Evolutionary conservation across 2,797 vertebrate species (phyloP).

Genomic region (Cercopithecus mitis): DNA sequence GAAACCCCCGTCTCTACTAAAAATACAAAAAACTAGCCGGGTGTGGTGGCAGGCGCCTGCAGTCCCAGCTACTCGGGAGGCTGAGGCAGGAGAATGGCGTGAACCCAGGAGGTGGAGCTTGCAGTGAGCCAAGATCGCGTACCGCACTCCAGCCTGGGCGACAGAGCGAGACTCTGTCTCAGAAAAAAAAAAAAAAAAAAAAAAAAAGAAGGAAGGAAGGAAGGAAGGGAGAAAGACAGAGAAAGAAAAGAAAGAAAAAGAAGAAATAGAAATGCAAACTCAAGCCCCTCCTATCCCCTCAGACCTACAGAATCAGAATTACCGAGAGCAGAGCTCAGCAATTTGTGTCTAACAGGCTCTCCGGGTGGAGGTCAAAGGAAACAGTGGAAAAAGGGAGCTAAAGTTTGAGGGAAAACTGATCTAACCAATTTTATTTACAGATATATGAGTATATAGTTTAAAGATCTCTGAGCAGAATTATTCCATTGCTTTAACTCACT

Average conservation of each 20-base stretch:
- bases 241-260: too few species aligned
- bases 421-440: not conserved
- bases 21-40: too few species aligned
- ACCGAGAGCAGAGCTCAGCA: not conserved
- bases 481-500: not conserved
- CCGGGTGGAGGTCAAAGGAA: not conserved
- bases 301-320: not conserved
- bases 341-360: not conserved
- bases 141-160: too few species aligned
- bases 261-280: not conserved
- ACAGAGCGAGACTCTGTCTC: too few species aligned
- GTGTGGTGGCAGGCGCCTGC: fast-evolving
- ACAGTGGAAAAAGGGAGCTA: not conserved
- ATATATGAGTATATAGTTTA: not conserved
- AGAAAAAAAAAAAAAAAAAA: too few species aligned
- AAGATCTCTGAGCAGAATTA: not conserved
- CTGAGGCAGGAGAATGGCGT: too few species aligned
- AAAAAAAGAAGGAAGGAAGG: too few species aligned
- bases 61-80: too few species aligned
- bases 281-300: not conserved
- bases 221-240: too few species aligned
- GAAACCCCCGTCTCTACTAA: too few species aligned
- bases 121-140: too few species aligned
- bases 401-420: not conserved
- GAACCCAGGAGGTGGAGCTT: too few species aligned